Conservation (phyloP, 2,888 invertebrate species). For the Axea sp. region DNA sequence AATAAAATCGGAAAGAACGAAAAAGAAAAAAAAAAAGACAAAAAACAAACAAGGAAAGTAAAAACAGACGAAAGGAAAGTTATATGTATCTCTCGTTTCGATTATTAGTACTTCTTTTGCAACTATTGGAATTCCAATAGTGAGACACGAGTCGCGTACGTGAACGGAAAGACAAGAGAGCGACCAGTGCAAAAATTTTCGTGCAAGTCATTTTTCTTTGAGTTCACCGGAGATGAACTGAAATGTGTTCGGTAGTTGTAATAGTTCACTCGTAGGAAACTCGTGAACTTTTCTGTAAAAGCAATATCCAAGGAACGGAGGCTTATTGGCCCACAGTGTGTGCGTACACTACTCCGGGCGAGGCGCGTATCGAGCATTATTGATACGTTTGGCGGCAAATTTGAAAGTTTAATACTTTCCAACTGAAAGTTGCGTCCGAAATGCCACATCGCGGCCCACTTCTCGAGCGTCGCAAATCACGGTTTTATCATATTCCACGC, state of each 20-base stretch:
- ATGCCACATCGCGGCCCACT: constrained; percentile 27
- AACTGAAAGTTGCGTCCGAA: constrained; percentile 20
- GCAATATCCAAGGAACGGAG: constrained; percentile 35
- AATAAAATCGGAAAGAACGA: not conserved
- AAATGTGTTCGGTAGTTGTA: constrained; percentile 28
- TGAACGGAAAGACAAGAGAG: constrained; percentile 47
- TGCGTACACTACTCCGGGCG: constrained; percentile 9
- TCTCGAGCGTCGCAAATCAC: constrained; percentile 36
- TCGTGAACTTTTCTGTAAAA: constrained; percentile 40
- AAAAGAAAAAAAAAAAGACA: not conserved
- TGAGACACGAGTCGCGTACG: constrained; percentile 48
- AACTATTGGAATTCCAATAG: constrained; percentile 57
- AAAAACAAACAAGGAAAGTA: too few species aligned
- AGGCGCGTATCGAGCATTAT: constrained; percentile 28
- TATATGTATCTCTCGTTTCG: constrained; percentile 45
- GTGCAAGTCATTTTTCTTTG: constrained; percentile 54
- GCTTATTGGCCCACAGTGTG: constrained; percentile 34
- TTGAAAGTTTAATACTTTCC: constrained; percentile 58
- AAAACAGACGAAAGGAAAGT: constrained; percentile 24
- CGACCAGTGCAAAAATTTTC: constrained; percentile 46
- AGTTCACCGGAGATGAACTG: constrained; percentile 41
- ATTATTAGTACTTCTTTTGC: constrained; percentile 51
- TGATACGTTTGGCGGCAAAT: constrained; percentile 52
- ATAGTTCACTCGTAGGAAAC: constrained; percentile 40
- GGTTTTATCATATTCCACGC: constrained; percentile 39